Conservation (phyloP, 1,140 invertebrate species). For the Asbolus verrucosus region DNA sequence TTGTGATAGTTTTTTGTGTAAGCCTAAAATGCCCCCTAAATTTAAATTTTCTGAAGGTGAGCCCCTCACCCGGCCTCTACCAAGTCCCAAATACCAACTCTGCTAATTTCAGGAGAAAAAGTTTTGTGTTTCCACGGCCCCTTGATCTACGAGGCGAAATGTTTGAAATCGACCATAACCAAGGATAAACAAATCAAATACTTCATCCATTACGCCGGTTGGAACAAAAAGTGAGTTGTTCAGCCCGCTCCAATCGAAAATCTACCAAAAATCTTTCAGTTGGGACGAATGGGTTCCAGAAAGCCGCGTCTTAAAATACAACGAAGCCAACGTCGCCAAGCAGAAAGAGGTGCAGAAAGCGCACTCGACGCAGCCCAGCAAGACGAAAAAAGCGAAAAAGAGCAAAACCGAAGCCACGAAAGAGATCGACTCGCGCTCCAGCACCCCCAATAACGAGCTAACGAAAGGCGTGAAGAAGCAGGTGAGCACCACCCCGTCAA, state of each 20-base stretch:
- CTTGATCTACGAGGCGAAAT: conserved; percentile 96
- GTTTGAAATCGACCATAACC: conserved; percentile 83
- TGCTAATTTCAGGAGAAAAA: conserved; percentile 81
- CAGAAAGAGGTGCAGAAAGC: conserved; percentile 90
- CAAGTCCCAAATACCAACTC: not conserved
- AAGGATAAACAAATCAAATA: conserved; percentile 91
- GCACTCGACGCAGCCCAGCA: conserved; percentile 78
- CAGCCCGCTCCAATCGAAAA: too few species aligned
- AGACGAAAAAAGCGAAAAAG: conserved; percentile 69
- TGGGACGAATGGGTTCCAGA: conserved; percentile 99
- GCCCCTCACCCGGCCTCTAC: too few species aligned
- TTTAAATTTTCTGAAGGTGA: conserved; percentile 76
- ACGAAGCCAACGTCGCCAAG: conserved; percentile 89
- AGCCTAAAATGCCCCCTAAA: conserved; percentile 66
- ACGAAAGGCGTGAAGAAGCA: conserved; percentile 50
- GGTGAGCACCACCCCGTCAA: conserved; percentile 56
- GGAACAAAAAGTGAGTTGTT: conserved; percentile 92
- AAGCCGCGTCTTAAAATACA: conserved; percentile 91
- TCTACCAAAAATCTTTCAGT: conserved; percentile 72
- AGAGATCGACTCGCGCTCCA: conserved; percentile 73
- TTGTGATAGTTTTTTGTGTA: not conserved
- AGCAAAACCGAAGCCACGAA: conserved; percentile 64
- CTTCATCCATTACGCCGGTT: conserved; percentile 96
- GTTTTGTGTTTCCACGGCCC: conserved; percentile 97
- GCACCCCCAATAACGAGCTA: conserved; percentile 70